Conservation (phyloP, 2,113 vertebrate genomes). For the Spea bombifrons region DNA sequence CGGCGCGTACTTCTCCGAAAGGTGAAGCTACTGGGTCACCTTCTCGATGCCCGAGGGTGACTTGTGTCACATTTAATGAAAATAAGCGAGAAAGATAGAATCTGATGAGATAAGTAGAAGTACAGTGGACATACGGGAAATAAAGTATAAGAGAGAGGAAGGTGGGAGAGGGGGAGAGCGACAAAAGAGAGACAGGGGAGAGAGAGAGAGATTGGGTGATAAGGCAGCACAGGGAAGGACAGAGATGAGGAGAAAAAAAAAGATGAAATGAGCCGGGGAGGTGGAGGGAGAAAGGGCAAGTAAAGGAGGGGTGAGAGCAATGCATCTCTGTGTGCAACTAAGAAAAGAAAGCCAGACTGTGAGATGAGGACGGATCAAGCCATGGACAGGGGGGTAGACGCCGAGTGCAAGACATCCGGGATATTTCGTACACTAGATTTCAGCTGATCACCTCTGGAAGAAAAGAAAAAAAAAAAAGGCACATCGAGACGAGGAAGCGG, state of each 20-base stretch:
- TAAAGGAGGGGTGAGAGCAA: conserved; percentile 18
- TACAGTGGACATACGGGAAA: not conserved
- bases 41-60: conserved; percentile 20
- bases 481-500: not conserved
- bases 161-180: conserved; percentile 14
- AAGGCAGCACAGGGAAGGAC: not conserved
- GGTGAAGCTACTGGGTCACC: conserved; percentile 20
- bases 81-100: conserved; percentile 39
- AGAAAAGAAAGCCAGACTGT: conserved; percentile 18
- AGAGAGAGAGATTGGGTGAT: conserved; percentile 7
- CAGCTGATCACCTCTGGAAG: conserved; percentile 22
- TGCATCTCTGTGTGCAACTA: conserved; percentile 20
- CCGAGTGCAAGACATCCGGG: conserved; percentile 21
- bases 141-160: not conserved
- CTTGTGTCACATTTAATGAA: conserved; percentile 41
- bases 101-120: conserved; percentile 8
- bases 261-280: conserved; percentile 12
- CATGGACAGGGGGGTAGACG: conserved; percentile 29
- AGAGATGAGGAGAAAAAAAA: conserved; percentile 17
- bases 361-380: conserved; percentile 38
- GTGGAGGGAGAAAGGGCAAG: conserved; percentile 17
- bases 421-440: conserved; percentile 4
- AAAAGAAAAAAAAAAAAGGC: not conserved
- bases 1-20: not conserved
- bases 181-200: conserved; percentile 22